Evolutionary conservation across 2,113 vertebrate genomes (phyloP).

Genomic region (Apus apus): DNA sequence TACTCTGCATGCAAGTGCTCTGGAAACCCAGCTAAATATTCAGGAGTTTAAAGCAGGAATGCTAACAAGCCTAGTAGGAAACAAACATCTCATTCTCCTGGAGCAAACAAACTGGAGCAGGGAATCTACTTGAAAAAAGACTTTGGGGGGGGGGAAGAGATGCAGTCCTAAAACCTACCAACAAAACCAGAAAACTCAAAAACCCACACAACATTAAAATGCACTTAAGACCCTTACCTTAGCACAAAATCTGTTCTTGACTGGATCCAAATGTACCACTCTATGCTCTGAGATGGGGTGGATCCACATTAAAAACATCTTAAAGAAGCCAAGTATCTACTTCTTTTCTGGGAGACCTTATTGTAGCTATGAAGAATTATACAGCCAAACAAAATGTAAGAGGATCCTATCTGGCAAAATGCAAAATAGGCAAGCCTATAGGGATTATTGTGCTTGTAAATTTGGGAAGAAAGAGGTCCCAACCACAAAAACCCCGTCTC

Average conservation of each 20-base stretch:
- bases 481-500: not conserved
- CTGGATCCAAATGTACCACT: not conserved
- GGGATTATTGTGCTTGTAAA: not conserved
- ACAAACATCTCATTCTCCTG: conserved; percentile 48
- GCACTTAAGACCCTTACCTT: not conserved
- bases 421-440: not conserved
- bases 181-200: not conserved
- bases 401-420: not conserved
- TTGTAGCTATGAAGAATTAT: not conserved
- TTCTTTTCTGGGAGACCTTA: not conserved
- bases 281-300: rapidly evolving
- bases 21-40: conserved; percentile 50
- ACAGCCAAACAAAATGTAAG: not conserved
- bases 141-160: not conserved
- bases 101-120: not conserved
- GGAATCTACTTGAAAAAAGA: not conserved
- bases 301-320: not conserved
- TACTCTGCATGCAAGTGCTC: conserved; percentile 7
- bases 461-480: not conserved
- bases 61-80: conserved; percentile 19
- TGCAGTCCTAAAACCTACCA: not conserved
- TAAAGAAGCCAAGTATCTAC: not conserved
- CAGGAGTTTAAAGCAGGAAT: conserved; percentile 39
- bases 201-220: not conserved
- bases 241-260: not conserved